A percentile compares a stretch with the other conserved stretches of the same genome.
These are phyloP conservation scores for Nestor notabilis DNA, from an alignment of 2,113 vertebrate genomes.

Conservation along the genomic window DNA sequence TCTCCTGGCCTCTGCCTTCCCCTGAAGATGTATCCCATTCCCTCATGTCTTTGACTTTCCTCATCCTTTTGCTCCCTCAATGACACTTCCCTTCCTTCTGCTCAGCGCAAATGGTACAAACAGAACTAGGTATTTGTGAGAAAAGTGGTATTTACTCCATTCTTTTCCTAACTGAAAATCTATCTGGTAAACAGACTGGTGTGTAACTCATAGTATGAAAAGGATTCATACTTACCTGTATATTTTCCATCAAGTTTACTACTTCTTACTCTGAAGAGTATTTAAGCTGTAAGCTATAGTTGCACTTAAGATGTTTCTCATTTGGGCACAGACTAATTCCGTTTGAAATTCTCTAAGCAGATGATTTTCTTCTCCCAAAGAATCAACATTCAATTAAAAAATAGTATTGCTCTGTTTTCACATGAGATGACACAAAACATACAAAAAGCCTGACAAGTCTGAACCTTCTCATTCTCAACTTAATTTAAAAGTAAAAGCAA, in stretches of 20 bases:
- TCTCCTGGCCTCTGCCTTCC: constrained; percentile 43
- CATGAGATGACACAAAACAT: background rate
- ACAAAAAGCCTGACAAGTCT: background rate
- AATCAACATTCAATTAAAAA: background rate
- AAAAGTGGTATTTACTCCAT: background rate
- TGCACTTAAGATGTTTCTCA: background rate
- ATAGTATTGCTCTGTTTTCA: background rate
- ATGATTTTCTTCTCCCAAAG: background rate
- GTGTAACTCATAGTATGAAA: background rate
- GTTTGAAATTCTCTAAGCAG: background rate
- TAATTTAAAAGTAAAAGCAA: background rate
- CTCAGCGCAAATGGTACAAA: background rate
- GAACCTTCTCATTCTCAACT: background rate
- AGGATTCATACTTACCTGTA: background rate
- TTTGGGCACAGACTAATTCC: background rate
- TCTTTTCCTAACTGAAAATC: background rate
- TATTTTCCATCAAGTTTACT: background rate
- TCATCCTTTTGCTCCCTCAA: background rate
- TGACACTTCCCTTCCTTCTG: background rate
- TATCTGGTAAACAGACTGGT: background rate
- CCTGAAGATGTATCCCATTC: constrained; percentile 15
- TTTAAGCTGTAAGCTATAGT: background rate
- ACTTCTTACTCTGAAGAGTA: background rate
- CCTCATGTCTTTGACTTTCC: background rate
- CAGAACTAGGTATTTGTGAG: background rate